Conservation (phyloP, 2,888 invertebrate species). For the Pachycephus smyrnensis region DNA sequence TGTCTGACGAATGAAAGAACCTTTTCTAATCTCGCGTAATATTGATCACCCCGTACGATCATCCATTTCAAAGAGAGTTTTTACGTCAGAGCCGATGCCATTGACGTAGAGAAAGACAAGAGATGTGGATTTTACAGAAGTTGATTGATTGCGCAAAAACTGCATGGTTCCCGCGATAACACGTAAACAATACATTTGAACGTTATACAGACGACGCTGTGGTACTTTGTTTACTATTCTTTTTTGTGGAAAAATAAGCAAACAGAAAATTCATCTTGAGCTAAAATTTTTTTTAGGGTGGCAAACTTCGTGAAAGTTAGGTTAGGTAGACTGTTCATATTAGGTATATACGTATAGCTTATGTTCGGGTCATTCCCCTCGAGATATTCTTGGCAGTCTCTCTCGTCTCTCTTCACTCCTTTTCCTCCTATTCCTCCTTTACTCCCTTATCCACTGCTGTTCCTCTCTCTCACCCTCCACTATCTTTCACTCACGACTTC, state of each 20-base stretch:
- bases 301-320: not conserved
- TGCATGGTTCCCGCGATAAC: not conserved
- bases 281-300: not conserved
- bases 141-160: not conserved
- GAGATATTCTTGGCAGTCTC: conserved; percentile 57
- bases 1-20: not conserved
- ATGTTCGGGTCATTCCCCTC: conserved; percentile 58
- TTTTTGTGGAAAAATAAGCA: not conserved
- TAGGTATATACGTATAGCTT: conserved; percentile 34
- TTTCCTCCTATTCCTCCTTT: conserved; percentile 25
- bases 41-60: not conserved
- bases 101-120: not conserved
- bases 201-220: not conserved
- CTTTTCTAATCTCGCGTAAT: not conserved
- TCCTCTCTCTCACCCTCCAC: conserved; percentile 13
- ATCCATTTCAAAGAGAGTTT: not conserved
- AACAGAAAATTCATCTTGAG: not conserved
- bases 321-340: not conserved
- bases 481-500: conserved; percentile 10
- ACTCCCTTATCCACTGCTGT: conserved; percentile 1
- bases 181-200: not conserved
- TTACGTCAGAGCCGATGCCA: no score
- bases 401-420: conserved; percentile 34
- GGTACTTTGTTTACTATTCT: not conserved
- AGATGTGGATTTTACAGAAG: not conserved